Evolutionary conservation across 2,888 invertebrate species (phyloP).

Genomic region (Brenthis daphne): DNA sequence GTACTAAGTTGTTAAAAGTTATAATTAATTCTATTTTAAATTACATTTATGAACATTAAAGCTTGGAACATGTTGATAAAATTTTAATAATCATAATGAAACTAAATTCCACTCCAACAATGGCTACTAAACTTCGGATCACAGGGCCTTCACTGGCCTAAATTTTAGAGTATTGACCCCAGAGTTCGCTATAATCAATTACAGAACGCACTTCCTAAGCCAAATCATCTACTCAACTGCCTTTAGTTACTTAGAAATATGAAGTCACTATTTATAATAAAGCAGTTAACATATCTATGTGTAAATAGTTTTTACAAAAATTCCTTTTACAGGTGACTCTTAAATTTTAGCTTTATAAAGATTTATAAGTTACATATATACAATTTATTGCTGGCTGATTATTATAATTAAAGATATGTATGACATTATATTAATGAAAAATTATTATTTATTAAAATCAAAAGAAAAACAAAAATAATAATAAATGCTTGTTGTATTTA

Average conservation of each 20-base stretch:
- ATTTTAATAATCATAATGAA: not conserved
- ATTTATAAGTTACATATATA: too few relatives aligned
- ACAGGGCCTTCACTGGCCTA: conserved; percentile 56
- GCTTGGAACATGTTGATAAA: not conserved
- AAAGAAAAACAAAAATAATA: too few relatives aligned
- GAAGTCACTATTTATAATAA: conserved; percentile 15
- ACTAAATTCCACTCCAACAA: conserved; percentile 21
- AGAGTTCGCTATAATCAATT: conserved; percentile 26
- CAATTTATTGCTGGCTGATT: too few relatives aligned
- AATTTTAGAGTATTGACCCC: conserved; percentile 66
- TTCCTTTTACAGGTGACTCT: too few relatives aligned
- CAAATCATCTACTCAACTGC: conserved; percentile 15
- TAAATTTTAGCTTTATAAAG: too few relatives aligned
- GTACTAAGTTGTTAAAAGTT: too few relatives aligned
- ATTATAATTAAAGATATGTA: too few relatives aligned
- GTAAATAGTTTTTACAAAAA: not conserved
- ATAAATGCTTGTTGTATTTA: too few relatives aligned
- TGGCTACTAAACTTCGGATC: conserved; percentile 40
- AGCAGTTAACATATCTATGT: not conserved
- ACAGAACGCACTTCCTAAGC: conserved; percentile 14
- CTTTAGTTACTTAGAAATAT: not conserved
- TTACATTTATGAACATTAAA: too few relatives aligned
- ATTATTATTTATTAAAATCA: too few relatives aligned
- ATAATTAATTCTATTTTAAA: too few relatives aligned
- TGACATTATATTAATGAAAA: too few relatives aligned